Evolutionary conservation across 2,113 vertebrate genomes (phyloP), one percentile per base, ranked within the genome.

Genomic region (Xyrauchen texanus): DNA sequence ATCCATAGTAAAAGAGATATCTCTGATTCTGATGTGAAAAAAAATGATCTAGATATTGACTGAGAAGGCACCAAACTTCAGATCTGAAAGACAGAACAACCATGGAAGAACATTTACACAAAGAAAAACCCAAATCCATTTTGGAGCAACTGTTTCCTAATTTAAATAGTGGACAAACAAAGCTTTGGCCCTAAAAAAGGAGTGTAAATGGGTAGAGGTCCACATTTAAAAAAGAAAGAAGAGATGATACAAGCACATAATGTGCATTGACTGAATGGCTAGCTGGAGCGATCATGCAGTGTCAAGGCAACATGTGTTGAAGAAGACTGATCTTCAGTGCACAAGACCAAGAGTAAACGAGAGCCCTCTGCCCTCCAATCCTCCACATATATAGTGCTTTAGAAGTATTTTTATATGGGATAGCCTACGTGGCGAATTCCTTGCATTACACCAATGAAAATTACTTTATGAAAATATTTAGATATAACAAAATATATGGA

Each of bases 11-110:
- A 34, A 34, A 34, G 21, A 34, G 21, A 34, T 34, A 1, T 34
- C 21, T 34, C 21, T 3, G 21, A 34, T 34, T 34, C 21, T 34
- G 21, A 34, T 34, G n/a, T n/a, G n/a, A n/a, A n/a, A 15, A 44
- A 34, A 81, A 85, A 82, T 81, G 1, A 34, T 34, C 21, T 1
- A 34, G 21, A 34, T 1, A 34, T 34, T 34, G 21, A 89, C 58
- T 87, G 83, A 71, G 87, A 93, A 93, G 91, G 92, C 90, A 92
- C 88, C 90, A 90, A 88, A 87, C 88, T 70, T 66, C 77, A 80
- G 69, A 72, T 68, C 64, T 85, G 77, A 68, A 68, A 68, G 71
- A 34, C 21, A 34, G 21, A 34, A 34, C 21, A 85, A 55, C 21
- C 45, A 79, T 71, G 73, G 76, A 80, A 88, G 77, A 58, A 45